These are phyloP conservation scores for Drosophila nr. perissopoda DNA, from an alignment of 2,888 invertebrate genomes.

Conservation along the genomic window DNA sequence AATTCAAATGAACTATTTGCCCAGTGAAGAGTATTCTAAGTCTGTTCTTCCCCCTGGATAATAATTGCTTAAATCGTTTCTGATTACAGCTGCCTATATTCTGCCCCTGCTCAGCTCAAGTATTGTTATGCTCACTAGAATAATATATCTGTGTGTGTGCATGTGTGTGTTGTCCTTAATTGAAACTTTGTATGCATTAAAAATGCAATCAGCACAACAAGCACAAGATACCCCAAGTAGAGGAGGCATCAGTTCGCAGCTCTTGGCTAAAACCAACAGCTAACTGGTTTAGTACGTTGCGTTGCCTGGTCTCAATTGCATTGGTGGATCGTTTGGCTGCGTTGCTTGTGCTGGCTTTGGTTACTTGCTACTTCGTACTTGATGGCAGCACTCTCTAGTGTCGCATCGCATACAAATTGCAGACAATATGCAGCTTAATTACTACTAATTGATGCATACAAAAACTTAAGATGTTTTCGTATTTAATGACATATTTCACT, in stretches of 20 bases:
- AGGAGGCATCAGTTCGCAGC: constrained; percentile 5
- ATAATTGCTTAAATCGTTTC: neutral
- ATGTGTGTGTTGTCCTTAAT: constrained; percentile 42
- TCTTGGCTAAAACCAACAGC: constrained; percentile 27
- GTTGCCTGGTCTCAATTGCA: constrained; percentile 61
- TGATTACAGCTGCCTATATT: neutral
- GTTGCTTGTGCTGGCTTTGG: constrained; percentile 40
- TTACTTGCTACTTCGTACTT: constrained; percentile 34
- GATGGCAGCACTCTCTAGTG: constrained; percentile 52
- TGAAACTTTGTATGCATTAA: constrained; percentile 76
- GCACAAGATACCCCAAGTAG: constrained; percentile 33
- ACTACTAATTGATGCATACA: constrained; percentile 84
- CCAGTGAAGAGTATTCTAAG: neutral
- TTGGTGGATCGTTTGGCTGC: constrained; percentile 58
- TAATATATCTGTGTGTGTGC: neutral
- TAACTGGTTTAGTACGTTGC: constrained; percentile 38
- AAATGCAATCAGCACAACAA: constrained; percentile 76
- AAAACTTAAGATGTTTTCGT: constrained; percentile 83
- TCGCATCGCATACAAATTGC: constrained; percentile 77
- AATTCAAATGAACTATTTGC: neutral
- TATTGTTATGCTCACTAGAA: constrained; percentile 9
- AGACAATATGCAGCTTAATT: constrained; percentile 84
- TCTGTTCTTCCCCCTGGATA: neutral
- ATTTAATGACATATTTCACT: constrained; percentile 82
- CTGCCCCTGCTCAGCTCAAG: neutral